Conservation (phyloP, 92 coral and sea anemone genomes). For the Galaxea fascicularis region DNA sequence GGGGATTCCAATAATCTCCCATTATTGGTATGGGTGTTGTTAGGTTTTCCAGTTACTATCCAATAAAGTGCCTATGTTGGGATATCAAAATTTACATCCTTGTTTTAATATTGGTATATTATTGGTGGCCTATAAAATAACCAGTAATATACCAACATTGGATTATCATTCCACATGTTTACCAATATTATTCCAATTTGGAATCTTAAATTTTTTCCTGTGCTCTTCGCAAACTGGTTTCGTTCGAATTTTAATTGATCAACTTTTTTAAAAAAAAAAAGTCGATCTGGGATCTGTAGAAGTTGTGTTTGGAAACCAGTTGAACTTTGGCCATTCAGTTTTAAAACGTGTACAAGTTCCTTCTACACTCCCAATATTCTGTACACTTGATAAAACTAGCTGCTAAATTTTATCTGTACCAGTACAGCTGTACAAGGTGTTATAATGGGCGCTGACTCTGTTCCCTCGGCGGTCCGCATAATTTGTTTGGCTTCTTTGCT, state of each 20-base stretch:
- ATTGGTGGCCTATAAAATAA: slow-evolving; percentile 19
- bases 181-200: slow-evolving; percentile 48
- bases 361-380: background rate
- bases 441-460: background rate
- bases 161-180: slow-evolving; percentile 29
- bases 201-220: slow-evolving; percentile 44
- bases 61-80: slow-evolving; percentile 50
- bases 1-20: slow-evolving; percentile 37
- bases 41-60: slow-evolving; percentile 32
- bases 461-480: too few relatives aligned
- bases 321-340: slow-evolving; percentile 1
- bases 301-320: background rate
- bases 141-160: slow-evolving; percentile 63
- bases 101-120: slow-evolving; percentile 36
- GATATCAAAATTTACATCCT: slow-evolving; percentile 5
- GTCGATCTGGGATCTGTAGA: background rate
- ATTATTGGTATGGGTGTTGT: slow-evolving; percentile 44
- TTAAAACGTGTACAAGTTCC: background rate
- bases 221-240: background rate
- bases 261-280: too few relatives aligned
- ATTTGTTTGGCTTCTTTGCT: too few relatives aligned
- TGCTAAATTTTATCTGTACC: background rate
- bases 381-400: background rate
- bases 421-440: background rate
- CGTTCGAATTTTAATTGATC: too few relatives aligned